Evolutionary conservation across 2,797 vertebrate species (phyloP), one percentile per base, ranked within the genome.

Genomic region (Crocodylus rhombifer): DNA sequence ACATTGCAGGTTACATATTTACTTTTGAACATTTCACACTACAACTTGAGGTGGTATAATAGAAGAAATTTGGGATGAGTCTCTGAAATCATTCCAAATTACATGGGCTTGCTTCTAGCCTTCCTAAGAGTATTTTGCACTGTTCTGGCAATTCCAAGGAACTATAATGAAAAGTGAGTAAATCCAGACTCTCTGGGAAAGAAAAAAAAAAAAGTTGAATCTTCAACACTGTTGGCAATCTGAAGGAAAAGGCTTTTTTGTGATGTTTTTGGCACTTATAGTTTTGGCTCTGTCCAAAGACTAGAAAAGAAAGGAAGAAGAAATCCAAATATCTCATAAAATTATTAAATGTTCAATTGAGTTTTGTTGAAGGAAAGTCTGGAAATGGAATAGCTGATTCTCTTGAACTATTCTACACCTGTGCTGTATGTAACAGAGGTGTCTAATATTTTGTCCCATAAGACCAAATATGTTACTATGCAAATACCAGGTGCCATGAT

Each of bases 1-100:
- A 91, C 83, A 71, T 17, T 89, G 56, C 86, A 88, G 51, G 93
- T 96, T 92, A 93, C 63, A 65, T 30, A 89, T 57, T 25, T 65
- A 30, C 56, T 74, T 89, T 55, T 88, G 71, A 94, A 75, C 71
- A 65, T 11, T 71, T 71, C 86, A 71, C 71, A 75, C 81, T 95
- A 87, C 79, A 92, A 62, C 33, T 16, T 58, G 74, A 89, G 51
- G 28, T 82, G 79, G 33, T 92, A 69, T 17, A 74, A 36, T 58
- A 33, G 7, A 56, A n/a, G 51, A 92, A 85, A 85, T 85, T 85
- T 77, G 74, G 61, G 71, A 81, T 77, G 42, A 69, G 94, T 94
- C 93, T 94, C 74, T 91, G 81, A 76, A 92, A n/a, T 58, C 55
- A 7, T 79, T 92, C 82, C 65, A 92, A 84, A 57, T 0, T 71